A percentile compares a stretch with the other conserved stretches of the same genome.
Evolutionary conservation across 2,113 vertebrate species (phyloP).

Genomic region (Myrmecobius fasciatus): DNA sequence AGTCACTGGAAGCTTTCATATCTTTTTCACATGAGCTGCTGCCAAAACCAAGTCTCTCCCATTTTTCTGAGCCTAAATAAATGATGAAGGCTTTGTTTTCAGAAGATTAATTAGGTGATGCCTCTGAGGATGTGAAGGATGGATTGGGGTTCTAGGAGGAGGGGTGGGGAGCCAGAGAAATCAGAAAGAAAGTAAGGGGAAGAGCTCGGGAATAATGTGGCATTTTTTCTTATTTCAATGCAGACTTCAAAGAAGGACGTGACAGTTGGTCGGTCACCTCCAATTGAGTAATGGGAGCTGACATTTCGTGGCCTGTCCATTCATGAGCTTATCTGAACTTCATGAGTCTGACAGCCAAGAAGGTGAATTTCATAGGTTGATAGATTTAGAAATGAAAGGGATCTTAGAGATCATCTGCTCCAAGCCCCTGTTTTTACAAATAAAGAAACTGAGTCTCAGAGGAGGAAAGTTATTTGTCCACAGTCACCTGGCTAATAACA

Average conservation of each 20-base stretch:
- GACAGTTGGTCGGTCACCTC: neutral
- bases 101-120: slow-evolving; percentile 10
- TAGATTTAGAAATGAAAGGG: too few species aligned
- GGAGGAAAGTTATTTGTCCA: neutral
- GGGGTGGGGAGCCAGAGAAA: fast-evolving
- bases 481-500: neutral
- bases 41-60: slow-evolving; percentile 40
- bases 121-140: neutral
- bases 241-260: neutral
- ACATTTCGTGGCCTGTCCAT: neutral
- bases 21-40: neutral
- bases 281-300: neutral
- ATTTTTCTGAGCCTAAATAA: slow-evolving; percentile 49
- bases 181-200: neutral
- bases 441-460: neutral
- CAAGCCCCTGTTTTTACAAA: too few species aligned
- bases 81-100: slow-evolving; percentile 16
- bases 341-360: neutral
- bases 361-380: too few species aligned
- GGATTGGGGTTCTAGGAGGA: neutral
- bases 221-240: slow-evolving; percentile 7
- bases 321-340: neutral
- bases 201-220: neutral
- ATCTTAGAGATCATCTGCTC: too few species aligned
- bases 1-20: neutral